Conservation (phyloP, 2,797 vertebrate species). For the Acanthurus lineatus region DNA sequence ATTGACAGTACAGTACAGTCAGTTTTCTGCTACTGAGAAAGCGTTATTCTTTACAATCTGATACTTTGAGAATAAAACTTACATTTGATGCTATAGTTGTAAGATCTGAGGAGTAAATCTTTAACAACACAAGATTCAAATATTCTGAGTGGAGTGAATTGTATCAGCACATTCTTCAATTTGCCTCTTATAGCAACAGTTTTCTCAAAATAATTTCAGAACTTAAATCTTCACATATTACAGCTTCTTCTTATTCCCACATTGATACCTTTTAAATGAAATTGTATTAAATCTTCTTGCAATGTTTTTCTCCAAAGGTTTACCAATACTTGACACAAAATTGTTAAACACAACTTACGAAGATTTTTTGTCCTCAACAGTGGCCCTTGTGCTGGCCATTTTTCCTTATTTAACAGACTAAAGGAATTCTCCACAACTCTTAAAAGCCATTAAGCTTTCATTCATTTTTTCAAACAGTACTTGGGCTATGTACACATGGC, state of each 20-base stretch:
- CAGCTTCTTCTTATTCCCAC: background rate
- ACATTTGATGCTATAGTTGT: background rate
- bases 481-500: background rate
- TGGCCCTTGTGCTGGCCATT: background rate
- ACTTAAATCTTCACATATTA: background rate
- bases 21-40: slow-evolving; percentile 7
- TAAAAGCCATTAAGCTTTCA: background rate
- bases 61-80: background rate
- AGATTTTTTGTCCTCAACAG: background rate
- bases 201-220: background rate
- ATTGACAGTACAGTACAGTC: slow-evolving; percentile 28
- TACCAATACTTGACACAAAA: background rate
- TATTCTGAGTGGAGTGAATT: background rate
- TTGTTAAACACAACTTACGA: no score
- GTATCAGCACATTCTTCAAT: no score
- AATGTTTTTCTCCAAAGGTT: background rate
- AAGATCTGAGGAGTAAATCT: background rate
- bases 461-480: background rate
- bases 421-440: background rate
- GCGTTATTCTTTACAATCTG: background rate
- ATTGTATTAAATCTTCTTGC: no score
- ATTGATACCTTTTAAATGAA: no score
- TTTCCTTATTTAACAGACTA: background rate
- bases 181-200: background rate
- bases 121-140: background rate